Percentiles rank a stretch among this genome's conserved stretches.
These are phyloP conservation scores for Parapristionchus giblindavisi DNA, from an alignment of 2,888 invertebrate species.

Conservation along the genomic window DNA sequence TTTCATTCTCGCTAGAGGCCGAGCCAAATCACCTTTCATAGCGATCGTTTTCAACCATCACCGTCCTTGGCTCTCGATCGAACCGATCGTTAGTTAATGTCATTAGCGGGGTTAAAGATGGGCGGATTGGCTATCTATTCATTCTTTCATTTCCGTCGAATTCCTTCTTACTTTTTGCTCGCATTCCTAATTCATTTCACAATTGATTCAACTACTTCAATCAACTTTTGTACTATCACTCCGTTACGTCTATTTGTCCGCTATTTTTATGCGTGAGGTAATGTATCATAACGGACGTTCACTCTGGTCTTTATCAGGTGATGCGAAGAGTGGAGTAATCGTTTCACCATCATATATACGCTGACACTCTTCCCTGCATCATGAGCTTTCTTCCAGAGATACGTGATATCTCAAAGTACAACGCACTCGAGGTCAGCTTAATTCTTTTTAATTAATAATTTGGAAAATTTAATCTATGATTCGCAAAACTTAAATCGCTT, in stretches of 20 bases:
- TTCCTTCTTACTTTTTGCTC: background rate
- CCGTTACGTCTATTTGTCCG: background rate
- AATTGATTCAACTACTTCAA: background rate
- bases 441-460: background rate
- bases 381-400: slow-evolving; percentile 32
- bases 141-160: background rate
- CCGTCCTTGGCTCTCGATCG: slow-evolving; percentile 24
- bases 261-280: background rate
- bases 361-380: too few species aligned
- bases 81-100: slow-evolving; percentile 12
- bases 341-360: too few species aligned
- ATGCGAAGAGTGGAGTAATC: too few species aligned
- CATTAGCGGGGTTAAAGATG: slow-evolving; percentile 12
- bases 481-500: too few species aligned
- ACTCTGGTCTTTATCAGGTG: slow-evolving; percentile 7
- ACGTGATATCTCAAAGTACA: slow-evolving; percentile 13
- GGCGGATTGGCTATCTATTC: background rate
- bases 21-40: slow-evolving; percentile 5
- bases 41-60: background rate
- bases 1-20: background rate
- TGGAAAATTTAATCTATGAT: too few species aligned
- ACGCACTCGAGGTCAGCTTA: slow-evolving; percentile 13
- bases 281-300: background rate
- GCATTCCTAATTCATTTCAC: background rate
- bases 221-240: background rate